Evolutionary conservation across 2,888 invertebrate genomes (phyloP), one percentile per base, ranked within the genome.

Genomic region (Napeogenes sylphis): DNA sequence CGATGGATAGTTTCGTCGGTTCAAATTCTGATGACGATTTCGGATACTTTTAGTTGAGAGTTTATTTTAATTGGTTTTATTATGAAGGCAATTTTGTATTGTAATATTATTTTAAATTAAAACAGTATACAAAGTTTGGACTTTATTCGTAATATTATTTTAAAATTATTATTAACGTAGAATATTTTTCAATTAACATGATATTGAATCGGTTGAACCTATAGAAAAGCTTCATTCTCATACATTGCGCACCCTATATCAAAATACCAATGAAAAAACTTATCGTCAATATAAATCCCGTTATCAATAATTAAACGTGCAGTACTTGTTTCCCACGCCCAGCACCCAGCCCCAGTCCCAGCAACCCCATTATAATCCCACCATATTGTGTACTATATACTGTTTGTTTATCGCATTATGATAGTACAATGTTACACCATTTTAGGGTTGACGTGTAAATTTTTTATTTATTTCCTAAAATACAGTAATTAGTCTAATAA

Each of bases 241-340:
- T 47, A 47, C 4, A 30, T 51, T 12, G 21, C 21, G 4, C 51
- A 51, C 10, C 12, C 8, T 30, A 30, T 13, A 10, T 30, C 10
- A n/a, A 47, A 14, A 14, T 42, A 42, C 42, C 56, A 63, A 59
- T 56, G 21, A 56, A 63, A 60, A 67, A 57, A 42, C 59, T 69
- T 63, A 65, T 61, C 64, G 59, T 5, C 42, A 13, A 58, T 60
- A 57, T 46, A 68, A 67, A 68, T 68, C 66, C 63, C 56, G 54
- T 60, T 62, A 66, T 70, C 66, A 66, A 70, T 72, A 71, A 70
- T 69, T 55, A 60, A 68, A 61, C 60, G 35, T 54, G 51, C 58
- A 59, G 45, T 61, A 65, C 59, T 61, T 59, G 61, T 57, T 65
- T 64, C 68, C 59, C 70, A 69, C 66, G 63, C 60, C 45, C 55